Conservation (phyloP, 2,888 invertebrate species). For the Priocnemis perturbator region DNA sequence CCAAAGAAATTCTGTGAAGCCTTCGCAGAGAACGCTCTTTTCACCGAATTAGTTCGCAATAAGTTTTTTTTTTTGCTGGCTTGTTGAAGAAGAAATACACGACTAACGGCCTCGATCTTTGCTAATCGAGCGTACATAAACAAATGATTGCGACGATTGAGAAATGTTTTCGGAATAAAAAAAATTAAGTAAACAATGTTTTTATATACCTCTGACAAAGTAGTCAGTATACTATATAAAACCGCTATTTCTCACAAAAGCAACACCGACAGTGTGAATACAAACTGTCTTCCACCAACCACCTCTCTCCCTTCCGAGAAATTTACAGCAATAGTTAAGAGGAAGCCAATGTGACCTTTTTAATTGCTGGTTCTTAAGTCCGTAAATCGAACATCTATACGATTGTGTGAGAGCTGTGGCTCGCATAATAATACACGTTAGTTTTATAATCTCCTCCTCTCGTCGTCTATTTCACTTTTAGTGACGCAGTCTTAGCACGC, state of each 20-base stretch:
- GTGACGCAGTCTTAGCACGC: slow-evolving; percentile 41
- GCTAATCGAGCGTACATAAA: too few relatives aligned
- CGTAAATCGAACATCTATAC: slow-evolving; percentile 56
- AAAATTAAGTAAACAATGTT: slow-evolving; percentile 9
- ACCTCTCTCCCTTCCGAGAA: slow-evolving; percentile 23
- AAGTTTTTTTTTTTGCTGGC: too few relatives aligned
- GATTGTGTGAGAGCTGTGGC: slow-evolving; percentile 55
- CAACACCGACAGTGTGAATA: slow-evolving; percentile 39
- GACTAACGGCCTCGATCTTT: too few relatives aligned
- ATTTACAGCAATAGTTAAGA: slow-evolving; percentile 34
- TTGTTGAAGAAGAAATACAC: too few relatives aligned
- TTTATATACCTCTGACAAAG: slow-evolving; percentile 3
- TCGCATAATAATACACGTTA: slow-evolving; percentile 49
- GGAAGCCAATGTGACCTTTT: slow-evolving; percentile 48
- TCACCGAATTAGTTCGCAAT: too few relatives aligned
- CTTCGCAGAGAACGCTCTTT: too few relatives aligned
- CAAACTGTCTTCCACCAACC: slow-evolving; percentile 2
- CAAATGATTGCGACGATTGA: not conserved
- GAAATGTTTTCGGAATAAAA: not conserved
- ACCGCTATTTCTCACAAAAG: slow-evolving; percentile 6
- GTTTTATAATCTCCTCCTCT: slow-evolving; percentile 11
- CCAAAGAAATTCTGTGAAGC: too few relatives aligned
- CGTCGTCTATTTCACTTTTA: slow-evolving; percentile 34
- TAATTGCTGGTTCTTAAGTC: slow-evolving; percentile 34
- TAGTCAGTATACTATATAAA: not conserved